A percentile compares a stretch with the other conserved stretches of the same genome.
Evolutionary conservation across 2,888 invertebrate species (phyloP).

Genomic region (Thymelicus lineola): DNA sequence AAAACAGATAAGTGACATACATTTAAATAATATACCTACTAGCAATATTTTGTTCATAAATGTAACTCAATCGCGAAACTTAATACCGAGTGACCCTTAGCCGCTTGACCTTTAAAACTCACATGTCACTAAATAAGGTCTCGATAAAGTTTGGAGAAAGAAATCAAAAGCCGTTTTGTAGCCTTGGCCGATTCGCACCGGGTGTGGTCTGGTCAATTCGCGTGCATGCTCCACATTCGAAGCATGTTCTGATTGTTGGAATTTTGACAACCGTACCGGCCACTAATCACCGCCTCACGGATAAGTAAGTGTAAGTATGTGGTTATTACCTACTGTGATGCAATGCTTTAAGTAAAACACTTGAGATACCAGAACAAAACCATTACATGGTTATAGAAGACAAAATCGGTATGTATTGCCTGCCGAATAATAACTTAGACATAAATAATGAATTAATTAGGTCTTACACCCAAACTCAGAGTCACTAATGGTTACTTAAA

Average conservation of each 20-base stretch:
- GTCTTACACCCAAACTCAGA: too few relatives aligned
- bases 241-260: slow-evolving; percentile 28
- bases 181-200: slow-evolving; percentile 69
- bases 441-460: too few relatives aligned
- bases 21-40: background rate
- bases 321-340: slow-evolving; percentile 1
- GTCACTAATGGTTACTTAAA: too few relatives aligned
- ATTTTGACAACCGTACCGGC: slow-evolving; percentile 17
- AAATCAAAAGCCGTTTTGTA: slow-evolving; percentile 53
- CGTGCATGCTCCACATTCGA: slow-evolving; percentile 30
- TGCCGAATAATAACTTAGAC: too few relatives aligned
- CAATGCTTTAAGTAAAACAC: background rate
- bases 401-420: too few relatives aligned
- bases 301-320: background rate
- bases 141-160: slow-evolving; percentile 43
- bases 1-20: background rate
- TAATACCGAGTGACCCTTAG: slow-evolving; percentile 11
- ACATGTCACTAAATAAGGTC: slow-evolving; percentile 33
- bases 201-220: slow-evolving; percentile 54
- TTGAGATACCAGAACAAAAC: background rate
- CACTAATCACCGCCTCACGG: slow-evolving; percentile 17
- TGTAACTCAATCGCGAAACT: background rate
- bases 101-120: slow-evolving; percentile 26
- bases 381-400: background rate
- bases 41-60: background rate